phyloP scores from a whole-genome alignment of 2,113 vertebrate genomes.

The Peromyscus polionotus region DNA sequence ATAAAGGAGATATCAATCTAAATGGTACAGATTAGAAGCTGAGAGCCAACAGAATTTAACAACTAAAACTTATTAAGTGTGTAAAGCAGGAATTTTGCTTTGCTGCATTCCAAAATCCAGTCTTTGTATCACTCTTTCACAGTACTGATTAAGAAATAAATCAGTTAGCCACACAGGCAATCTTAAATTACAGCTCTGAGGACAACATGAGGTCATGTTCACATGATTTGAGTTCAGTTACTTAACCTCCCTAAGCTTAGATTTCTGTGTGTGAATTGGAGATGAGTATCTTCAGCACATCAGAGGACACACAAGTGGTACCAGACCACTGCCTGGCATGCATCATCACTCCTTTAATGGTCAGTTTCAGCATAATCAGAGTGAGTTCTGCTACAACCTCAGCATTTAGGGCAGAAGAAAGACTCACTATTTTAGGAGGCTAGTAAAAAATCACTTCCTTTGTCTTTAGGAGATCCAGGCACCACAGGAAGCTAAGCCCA shows the following conservation, averaged over 20 bases:
- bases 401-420: neutral
- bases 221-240: neutral
- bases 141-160: slow-evolving; percentile 40
- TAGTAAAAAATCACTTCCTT: neutral
- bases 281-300: neutral
- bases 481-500: neutral
- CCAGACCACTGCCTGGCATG: neutral
- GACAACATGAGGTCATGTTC: neutral
- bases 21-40: slow-evolving; percentile 37
- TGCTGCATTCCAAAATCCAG: slow-evolving; percentile 6
- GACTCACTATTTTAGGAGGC: neutral
- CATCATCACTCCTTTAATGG: neutral
- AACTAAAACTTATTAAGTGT: neutral
- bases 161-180: neutral
- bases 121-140: neutral
- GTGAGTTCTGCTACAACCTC: neutral
- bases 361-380: neutral
- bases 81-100: neutral
- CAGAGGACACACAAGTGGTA: neutral
- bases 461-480: neutral
- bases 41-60: neutral
- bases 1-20: slow-evolving; percentile 1
- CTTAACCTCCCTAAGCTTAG: neutral
- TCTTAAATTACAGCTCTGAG: neutral
- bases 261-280: slow-evolving; percentile 59